Base-by-base conservation (phyloP, 2,113 vertebrate species). In the Ornithorhynchus anatinus region DNA sequence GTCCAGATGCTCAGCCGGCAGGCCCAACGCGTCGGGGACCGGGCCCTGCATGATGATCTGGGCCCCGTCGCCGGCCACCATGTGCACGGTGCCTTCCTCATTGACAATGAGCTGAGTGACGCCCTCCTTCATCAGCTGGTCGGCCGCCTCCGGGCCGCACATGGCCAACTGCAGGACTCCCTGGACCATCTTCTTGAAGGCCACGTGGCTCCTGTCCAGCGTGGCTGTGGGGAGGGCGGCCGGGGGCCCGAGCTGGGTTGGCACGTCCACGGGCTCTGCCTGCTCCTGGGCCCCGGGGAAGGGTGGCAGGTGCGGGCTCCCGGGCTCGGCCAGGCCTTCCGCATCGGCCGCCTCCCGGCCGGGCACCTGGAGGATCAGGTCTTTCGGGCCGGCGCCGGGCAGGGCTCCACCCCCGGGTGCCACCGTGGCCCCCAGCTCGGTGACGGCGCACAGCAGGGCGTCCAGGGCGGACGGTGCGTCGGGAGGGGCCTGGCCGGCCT, bases 51-150 rank as follows among this genome's bases (percentile, higher is more conserved):
- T 91, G 69, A 95, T 87, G 66, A 95, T 89, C 63, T 92, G 93
- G 17, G 92, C 81, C 23, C 93, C 93, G 71, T 94, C 93, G 29
- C 89, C 67, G 16, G 93, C 88, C 61, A 94, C 91, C 94, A 94
- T 92, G 72, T 95, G 94, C 38, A 94, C 91, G 2, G 93, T 86
- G 5, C 97, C 98, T 72, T 97, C 96, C 25, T 97, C 94, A 22
- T 97, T 98, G 78, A 99, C 92, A 19, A 99, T 96, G 72, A 99
- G 95, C 88, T 97, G 98, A 15, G 96, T 96, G 47, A 99, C 90
- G 2, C 97, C 96, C 47, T 99, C 96, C 80, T 96, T 95, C 86
- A 97, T 93, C 72, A 96, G 88, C 81, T 97, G 96, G 57, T 95
- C 91, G 0, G 97, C 96, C 1, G 92, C 81, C 3, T 88, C 84